Conservation (phyloP, 1,140 invertebrate genomes). For the Trichonephila clavipes region DNA sequence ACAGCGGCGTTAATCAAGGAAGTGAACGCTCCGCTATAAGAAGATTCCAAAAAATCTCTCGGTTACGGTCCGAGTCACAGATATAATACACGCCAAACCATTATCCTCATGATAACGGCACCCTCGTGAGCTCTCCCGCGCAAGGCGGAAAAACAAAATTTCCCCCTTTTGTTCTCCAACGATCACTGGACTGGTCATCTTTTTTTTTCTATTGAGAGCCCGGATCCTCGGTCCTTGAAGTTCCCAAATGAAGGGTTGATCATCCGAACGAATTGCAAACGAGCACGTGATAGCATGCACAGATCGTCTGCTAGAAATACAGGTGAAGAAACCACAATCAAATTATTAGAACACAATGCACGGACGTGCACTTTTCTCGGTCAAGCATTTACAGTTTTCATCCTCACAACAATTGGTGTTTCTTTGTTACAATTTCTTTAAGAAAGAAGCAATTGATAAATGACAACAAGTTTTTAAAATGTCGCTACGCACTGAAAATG, state of each 20-base stretch:
- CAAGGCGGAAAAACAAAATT: constrained; percentile 40
- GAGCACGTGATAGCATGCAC: not conserved
- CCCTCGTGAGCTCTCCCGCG: constrained; percentile 42
- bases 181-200: constrained; percentile 47
- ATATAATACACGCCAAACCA: constrained; percentile 16
- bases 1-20: constrained; percentile 54
- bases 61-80: constrained; percentile 70
- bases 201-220: constrained; percentile 2
- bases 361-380: not conserved
- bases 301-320: not conserved
- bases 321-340: not conserved
- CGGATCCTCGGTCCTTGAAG: not conserved
- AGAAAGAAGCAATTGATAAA: not conserved
- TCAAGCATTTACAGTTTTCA: not conserved
- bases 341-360: constrained; percentile 12
- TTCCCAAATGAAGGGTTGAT: not conserved
- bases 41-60: constrained; percentile 38
- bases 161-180: constrained; percentile 60
- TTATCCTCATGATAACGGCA: constrained; percentile 53
- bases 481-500: not conserved
- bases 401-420: not conserved
- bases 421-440: constrained; percentile 1
- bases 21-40: constrained; percentile 50
- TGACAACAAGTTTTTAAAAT: not conserved
- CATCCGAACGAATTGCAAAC: constrained; percentile 25